These are phyloP conservation scores for Octopus bimaculoides DNA, from an alignment of 1,140 invertebrate species.

Conservation along the genomic window DNA sequence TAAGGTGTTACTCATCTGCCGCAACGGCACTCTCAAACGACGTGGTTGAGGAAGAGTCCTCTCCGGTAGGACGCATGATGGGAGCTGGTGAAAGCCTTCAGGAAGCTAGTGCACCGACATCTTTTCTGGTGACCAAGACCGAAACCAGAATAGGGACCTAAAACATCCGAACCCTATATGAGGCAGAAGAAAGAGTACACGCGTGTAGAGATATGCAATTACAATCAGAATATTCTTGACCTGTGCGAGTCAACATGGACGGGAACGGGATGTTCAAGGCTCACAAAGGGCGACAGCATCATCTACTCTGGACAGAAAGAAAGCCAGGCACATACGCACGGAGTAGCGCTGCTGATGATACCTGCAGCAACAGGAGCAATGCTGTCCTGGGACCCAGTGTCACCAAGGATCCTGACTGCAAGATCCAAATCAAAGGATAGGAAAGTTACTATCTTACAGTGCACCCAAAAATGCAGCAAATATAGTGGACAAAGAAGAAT, in stretches of 20 bases:
- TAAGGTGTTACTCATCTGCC: too few species aligned
- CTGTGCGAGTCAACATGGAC: neutral
- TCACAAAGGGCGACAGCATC: neutral
- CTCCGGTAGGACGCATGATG: too few species aligned
- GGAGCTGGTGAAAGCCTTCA: too few species aligned
- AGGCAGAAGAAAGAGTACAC: neutral
- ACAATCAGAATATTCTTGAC: neutral
- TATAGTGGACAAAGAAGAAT: too few species aligned
- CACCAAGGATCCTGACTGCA: neutral
- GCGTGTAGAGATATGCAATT: neutral
- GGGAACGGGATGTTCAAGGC: neutral
- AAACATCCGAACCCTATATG: too few species aligned
- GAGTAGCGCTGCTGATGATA: neutral
- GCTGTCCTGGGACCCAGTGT: neutral
- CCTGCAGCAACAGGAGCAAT: too few species aligned
- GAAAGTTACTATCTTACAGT: constrained; percentile 17
- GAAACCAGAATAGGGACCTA: too few species aligned
- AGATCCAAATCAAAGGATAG: neutral
- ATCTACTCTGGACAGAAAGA: neutral
- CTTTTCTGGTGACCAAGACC: too few species aligned
- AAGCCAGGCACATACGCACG: neutral
- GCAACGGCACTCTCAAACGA: too few species aligned
- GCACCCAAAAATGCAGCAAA: too few species aligned
- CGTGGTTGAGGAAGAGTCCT: too few species aligned
- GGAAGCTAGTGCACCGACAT: too few species aligned